Conservation (phyloP, 2,113 vertebrate genomes). For the Triplophysa siluroides region DNA sequence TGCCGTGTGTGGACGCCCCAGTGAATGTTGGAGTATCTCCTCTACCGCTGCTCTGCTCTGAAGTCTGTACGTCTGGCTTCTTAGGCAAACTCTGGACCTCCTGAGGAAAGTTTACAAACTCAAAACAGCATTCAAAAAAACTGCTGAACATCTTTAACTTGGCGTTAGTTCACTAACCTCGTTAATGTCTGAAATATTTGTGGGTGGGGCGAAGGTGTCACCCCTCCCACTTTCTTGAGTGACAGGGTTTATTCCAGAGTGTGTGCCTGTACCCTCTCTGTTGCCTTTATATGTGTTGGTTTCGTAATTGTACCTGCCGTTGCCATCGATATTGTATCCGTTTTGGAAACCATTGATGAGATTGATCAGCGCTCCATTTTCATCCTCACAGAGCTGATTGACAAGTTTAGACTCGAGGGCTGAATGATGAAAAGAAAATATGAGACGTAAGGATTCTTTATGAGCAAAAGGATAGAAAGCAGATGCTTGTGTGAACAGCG, state of each 20-base stretch:
- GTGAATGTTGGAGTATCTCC: slow-evolving; percentile 22
- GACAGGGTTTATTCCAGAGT: slow-evolving; percentile 35
- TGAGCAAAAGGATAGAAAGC: too few relatives aligned
- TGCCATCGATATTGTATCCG: slow-evolving; percentile 50
- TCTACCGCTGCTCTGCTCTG: slow-evolving; percentile 6
- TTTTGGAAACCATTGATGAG: slow-evolving; percentile 66
- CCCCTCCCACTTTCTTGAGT: slow-evolving; percentile 10
- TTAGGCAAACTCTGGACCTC: background rate
- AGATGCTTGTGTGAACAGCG: too few relatives aligned
- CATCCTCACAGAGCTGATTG: slow-evolving; percentile 89
- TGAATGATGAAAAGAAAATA: slow-evolving; percentile 51
- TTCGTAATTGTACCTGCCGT: slow-evolving; percentile 23
- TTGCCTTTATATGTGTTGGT: slow-evolving; percentile 57
- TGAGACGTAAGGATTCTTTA: too few relatives aligned
- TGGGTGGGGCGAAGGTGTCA: slow-evolving; percentile 6
- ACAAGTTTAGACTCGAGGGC: slow-evolving; percentile 88
- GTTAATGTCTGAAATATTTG: slow-evolving; percentile 23
- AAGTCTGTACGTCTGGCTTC: background rate
- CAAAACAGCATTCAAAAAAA: background rate
- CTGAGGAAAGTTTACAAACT: background rate
- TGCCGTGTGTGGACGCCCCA: slow-evolving; percentile 21
- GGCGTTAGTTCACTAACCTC: background rate
- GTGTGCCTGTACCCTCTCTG: slow-evolving; percentile 60
- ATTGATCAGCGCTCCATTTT: slow-evolving; percentile 81
- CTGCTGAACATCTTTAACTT: background rate